A percentile compares a stretch with the other conserved stretches of the same genome.
phyloP scores from a whole-genome alignment of 2,797 vertebrate species.

The Leptodactylus fallax region DNA sequence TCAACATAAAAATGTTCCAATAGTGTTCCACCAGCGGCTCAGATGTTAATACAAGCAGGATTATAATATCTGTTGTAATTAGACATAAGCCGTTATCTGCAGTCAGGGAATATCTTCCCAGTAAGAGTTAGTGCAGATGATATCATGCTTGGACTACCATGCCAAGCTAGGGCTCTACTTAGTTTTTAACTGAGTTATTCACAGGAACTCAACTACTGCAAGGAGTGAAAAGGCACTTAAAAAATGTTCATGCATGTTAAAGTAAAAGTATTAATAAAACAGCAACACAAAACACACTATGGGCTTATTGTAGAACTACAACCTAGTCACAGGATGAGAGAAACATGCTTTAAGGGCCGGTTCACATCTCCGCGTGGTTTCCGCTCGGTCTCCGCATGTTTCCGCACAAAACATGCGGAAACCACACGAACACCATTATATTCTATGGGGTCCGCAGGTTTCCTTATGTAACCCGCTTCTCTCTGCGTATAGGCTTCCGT shows the following conservation, averaged over 20 bases:
- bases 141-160: not conserved
- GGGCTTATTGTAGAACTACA: too few species aligned
- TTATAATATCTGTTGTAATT: constrained; percentile 1
- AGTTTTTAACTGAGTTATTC: not conserved
- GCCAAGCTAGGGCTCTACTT: not conserved
- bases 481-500: too few species aligned
- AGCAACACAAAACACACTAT: not conserved
- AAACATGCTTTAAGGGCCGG: too few species aligned
- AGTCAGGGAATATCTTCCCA: constrained; percentile 3
- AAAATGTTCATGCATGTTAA: not conserved
- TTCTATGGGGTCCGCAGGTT: too few species aligned
- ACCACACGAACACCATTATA: too few species aligned
- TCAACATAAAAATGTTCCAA: too few species aligned
- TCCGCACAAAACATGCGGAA: too few species aligned
- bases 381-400: too few species aligned
- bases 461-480: too few species aligned
- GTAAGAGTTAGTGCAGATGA: not conserved
- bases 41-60: not conserved
- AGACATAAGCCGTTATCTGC: constrained; percentile 1
- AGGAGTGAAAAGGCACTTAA: not conserved
- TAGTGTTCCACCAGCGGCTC: not conserved
- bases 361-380: too few species aligned
- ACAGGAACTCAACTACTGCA: not conserved
- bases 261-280: not conserved
- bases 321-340: too few species aligned